Base-by-base conservation (phyloP, 2,113 vertebrate genomes). In the Phocoena sinus region DNA sequence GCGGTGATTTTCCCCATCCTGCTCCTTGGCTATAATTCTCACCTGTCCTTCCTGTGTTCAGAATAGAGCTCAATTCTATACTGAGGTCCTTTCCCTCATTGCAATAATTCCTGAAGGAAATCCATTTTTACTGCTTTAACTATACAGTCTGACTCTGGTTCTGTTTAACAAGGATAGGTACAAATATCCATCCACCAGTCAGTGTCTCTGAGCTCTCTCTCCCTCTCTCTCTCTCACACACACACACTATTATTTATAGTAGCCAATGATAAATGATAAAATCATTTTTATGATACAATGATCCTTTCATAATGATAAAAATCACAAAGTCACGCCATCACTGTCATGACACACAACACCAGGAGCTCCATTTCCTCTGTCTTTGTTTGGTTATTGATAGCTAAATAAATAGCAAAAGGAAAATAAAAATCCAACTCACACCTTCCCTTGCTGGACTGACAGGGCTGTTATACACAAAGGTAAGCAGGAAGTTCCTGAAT, bases 281-380 rank as follows among this genome's bases (percentile, higher is more conserved):
- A 3, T 13, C 10, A 2, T 3, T 33, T 31, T 28, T 33, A 7
- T 3, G 44, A 1, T 0, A 10, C 73, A 33, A 8, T 7, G 74
- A 47, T 4, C 33, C 50, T 6, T 10, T 77, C 17, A 21, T 12
- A 11, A 50, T 3, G 74, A 50, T 6, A 28, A 0, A 6, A 12
- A 1, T 12, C 74, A 0, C 3, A 17, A 33, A 21, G 26, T 9
- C 8, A 8, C 2, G 2, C 17, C 70, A 1, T 10, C 7, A 0
- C 14, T 0, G 0, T 9, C 11, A 1, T 0, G 44, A 14, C 36
- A 5, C 33, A 1, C 2, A 20, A 9, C 11, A 47, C 25, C 21
- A 6, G 23, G 44, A 7, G 1, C 0, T 1, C 28, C 31, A 0
- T 1, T 2, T 11, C 67, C 20, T 31, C 70, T 6, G 12, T 6